phyloP scores from a whole-genome alignment of 2,888 invertebrate species.

The Leucania comma region DNA sequence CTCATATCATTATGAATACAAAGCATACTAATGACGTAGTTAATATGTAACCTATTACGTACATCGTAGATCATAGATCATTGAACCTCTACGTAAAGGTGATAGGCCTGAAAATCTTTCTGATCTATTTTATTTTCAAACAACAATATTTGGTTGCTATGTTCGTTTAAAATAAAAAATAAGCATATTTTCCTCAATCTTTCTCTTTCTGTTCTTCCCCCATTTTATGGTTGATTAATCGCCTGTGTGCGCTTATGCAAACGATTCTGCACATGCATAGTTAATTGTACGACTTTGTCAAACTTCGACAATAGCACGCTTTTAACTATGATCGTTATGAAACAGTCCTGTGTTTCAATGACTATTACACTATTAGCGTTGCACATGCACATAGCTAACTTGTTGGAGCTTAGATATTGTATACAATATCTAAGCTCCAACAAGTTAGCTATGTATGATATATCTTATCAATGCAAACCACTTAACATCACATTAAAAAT shows the following conservation, averaged over 20 bases:
- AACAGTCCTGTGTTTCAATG: slow-evolving; percentile 12
- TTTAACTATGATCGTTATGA: slow-evolving; percentile 8
- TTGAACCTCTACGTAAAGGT: slow-evolving; percentile 73
- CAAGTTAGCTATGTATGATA: slow-evolving; percentile 17
- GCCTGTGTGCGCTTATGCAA: slow-evolving; percentile 47
- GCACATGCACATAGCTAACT: slow-evolving; percentile 21
- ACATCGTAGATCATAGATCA: slow-evolving; percentile 72
- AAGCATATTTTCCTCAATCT: slow-evolving; percentile 76
- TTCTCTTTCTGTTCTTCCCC: slow-evolving; percentile 73
- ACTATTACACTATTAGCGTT: slow-evolving; percentile 21
- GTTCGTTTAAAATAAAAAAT: slow-evolving; percentile 8
- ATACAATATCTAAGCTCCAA: slow-evolving; percentile 8
- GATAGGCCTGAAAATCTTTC: slow-evolving; percentile 72
- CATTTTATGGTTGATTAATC: slow-evolving; percentile 60
- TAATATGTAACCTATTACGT: slow-evolving; percentile 32
- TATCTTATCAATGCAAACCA: slow-evolving; percentile 1
- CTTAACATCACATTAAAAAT: slow-evolving; percentile 15
- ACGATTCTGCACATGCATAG: slow-evolving; percentile 39
- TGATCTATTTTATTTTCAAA: slow-evolving; percentile 40
- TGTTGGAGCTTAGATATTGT: slow-evolving; percentile 10
- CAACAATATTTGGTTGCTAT: neutral
- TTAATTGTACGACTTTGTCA: slow-evolving; percentile 21
- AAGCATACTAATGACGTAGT: slow-evolving; percentile 39
- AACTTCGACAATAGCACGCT: slow-evolving; percentile 17
- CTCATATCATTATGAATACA: slow-evolving; percentile 26